Conservation (phyloP, 2,113 vertebrate species). For the Merops nubicus region DNA sequence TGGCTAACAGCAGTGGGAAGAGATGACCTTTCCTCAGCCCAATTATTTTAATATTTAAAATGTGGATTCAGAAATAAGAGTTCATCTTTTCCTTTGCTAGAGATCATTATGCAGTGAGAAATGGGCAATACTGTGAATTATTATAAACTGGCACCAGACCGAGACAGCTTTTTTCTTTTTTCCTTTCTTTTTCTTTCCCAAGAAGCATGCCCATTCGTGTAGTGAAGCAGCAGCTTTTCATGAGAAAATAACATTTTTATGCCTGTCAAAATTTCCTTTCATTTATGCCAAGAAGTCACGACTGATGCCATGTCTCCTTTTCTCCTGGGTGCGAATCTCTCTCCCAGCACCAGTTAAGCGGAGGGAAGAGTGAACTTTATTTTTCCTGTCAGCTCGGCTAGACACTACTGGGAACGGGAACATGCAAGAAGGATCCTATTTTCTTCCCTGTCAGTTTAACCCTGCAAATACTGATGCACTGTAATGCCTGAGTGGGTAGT, state of each 20-base stretch:
- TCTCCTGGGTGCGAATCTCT: constrained; percentile 28
- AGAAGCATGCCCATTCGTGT: not conserved
- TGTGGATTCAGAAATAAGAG: not conserved
- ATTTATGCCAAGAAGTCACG: constrained; percentile 56
- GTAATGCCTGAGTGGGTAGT: not conserved
- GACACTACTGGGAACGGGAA: not conserved
- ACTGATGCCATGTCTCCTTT: constrained; percentile 51
- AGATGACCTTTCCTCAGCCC: constrained; percentile 4
- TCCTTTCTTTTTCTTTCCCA: not conserved
- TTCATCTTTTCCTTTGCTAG: constrained; percentile 7
- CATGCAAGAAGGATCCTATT: not conserved
- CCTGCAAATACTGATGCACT: not conserved
- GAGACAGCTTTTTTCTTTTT: constrained; percentile 20
- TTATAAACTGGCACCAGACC: constrained; percentile 9
- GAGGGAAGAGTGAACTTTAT: constrained; percentile 45
- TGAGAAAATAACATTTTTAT: constrained; percentile 67
- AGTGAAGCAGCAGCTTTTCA: constrained; percentile 44
- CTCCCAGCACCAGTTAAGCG: constrained; percentile 25
- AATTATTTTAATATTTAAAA: constrained; percentile 56
- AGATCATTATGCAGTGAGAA: constrained; percentile 52
- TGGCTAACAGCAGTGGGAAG: not conserved
- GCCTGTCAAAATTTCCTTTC: constrained; percentile 68
- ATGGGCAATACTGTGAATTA: constrained; percentile 33
- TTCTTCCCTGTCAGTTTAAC: constrained; percentile 41
- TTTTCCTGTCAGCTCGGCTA: constrained; percentile 53